Evolutionary conservation across 2,113 vertebrate genomes (phyloP).

Genomic region (Shinisaurus crocodilurus): DNA sequence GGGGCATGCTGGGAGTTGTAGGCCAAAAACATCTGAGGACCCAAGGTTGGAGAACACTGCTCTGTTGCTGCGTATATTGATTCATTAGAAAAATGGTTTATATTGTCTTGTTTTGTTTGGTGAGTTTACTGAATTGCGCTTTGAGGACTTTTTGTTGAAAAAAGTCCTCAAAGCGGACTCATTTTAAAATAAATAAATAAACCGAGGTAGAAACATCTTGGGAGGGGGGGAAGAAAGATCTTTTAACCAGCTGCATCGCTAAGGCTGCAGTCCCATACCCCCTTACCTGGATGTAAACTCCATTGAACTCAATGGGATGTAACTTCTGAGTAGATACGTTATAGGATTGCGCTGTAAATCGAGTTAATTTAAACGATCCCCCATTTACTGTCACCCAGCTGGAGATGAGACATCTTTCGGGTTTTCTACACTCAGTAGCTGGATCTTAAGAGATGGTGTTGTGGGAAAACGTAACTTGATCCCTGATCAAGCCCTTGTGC

Average conservation of each 20-base stretch:
- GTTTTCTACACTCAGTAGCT: not conserved
- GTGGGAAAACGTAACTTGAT: not conserved
- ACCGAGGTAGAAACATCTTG: not conserved
- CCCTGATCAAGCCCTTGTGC: not conserved
- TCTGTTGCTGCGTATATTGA: not conserved
- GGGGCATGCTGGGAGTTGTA: too few relatives aligned
- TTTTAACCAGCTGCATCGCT: not conserved
- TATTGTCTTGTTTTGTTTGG: not conserved
- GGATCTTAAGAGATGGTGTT: not conserved
- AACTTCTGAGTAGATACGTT: not conserved
- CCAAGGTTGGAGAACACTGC: too few relatives aligned
- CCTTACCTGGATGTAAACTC: not conserved
- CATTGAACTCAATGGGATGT: not conserved
- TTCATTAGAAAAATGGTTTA: too few relatives aligned
- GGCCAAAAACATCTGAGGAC: too few relatives aligned
- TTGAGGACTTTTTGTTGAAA: not conserved
- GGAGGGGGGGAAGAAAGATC: not conserved
- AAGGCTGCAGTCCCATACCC: not conserved
- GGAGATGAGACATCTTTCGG: not conserved
- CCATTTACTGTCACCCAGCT: not conserved
- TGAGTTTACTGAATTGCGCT: not conserved
- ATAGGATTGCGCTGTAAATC: not conserved
- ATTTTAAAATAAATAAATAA: too few relatives aligned
- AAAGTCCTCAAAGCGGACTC: too few relatives aligned
- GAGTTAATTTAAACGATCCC: not conserved